Base-by-base conservation (phyloP, 2,797 vertebrate species). In the Acestrorhynchus altus region DNA sequence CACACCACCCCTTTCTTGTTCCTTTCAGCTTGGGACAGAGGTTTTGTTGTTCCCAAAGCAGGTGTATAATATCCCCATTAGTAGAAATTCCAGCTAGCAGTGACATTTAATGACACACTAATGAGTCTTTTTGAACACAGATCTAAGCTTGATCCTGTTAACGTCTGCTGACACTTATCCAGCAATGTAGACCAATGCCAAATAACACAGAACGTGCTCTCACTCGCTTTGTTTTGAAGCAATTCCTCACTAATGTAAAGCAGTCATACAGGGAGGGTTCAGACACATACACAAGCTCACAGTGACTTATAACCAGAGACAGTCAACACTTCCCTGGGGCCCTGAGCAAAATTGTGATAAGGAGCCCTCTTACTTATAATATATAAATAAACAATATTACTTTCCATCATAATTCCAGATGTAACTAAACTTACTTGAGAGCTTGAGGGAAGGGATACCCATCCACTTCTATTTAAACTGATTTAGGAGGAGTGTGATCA, bases 141-240 rank as follows among this genome's bases (percentile, higher is more conserved):
- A 65, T 44, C 61, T 44, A 11, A 66, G 40, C 40, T 44, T 47
- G 63, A 66, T 66, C 40, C 60, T 24, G 63, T 66, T 46, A 46
- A 42, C 63, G 46, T 66, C 40, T 66, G 40, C 40, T 46, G 61
- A 64, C 60, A 63, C 60, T 63, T 40, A 63, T 63, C 18, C 60
- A 20, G 35, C 57, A 31, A 60, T 26, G 16, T 26, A 15, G 57
- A 16, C 12, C 16, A 12, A 15, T 31, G 57, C 57, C 57, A 60
- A 8, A 31, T 0, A 16, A 7, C 5, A 13, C 5, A 26, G 18
- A 13, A 18, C 18, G 28, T 16, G 28, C 57, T 5, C 26, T 16
- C 57, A 16, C 13, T 60, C 15, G 16, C 26, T 16, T 24, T 54
- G 8, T 10, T 22, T 24, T 54, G 51, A 52, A 20, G 51, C n/a